Base-by-base conservation (phyloP, 1,140 invertebrate species). In the Lepidurus couesii region DNA sequence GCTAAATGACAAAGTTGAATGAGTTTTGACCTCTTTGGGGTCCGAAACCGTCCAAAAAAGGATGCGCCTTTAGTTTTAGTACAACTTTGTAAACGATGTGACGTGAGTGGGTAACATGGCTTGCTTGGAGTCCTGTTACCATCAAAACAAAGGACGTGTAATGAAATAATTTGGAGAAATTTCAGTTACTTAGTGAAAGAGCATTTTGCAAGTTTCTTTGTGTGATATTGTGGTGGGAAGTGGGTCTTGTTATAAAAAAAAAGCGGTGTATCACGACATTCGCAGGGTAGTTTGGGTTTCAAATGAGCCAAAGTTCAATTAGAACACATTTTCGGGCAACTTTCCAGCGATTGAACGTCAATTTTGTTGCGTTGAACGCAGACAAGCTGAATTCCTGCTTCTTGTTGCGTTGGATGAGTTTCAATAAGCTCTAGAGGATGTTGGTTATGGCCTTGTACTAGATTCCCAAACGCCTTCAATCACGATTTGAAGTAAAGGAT, bases 341-440 rank as follows among this genome's bases (percentile, higher is more conserved):
- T 65, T n/a, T 65, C 21, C 16, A 65, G 53, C 53, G 16, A 65
- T 65, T 7, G 21, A 16, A 65, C 53, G 53, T 65, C 53, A 65
- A 16, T 13, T 21, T 65, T 65, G 53, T 7, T 65, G 53, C 21
- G 21, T 21, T 21, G 13, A 21, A 1, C 53, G 5, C 53, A 65
- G 53, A 65, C 53, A 21, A 65, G 53, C 53, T 65, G 53, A 65
- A 65, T 65, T 65, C 53, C 53, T 13, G 53, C 21, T 65, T 34
- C 34, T 65, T 65, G 53, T 65, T 65, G 13, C 16, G 4, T 34
- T 34, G 34, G 53, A 21, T 65, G 16, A 7, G 53, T 65, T 65
- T 65, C 53, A 65, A 65, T 65, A 4, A 13, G 13, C 21, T 65
- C 2, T 34, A 34, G 34, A 65, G 53, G 53, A 65, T 65, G 53